Evolutionary conservation across 2,113 vertebrate species (phyloP).

Genomic region (Orientallactaga bullata): DNA sequence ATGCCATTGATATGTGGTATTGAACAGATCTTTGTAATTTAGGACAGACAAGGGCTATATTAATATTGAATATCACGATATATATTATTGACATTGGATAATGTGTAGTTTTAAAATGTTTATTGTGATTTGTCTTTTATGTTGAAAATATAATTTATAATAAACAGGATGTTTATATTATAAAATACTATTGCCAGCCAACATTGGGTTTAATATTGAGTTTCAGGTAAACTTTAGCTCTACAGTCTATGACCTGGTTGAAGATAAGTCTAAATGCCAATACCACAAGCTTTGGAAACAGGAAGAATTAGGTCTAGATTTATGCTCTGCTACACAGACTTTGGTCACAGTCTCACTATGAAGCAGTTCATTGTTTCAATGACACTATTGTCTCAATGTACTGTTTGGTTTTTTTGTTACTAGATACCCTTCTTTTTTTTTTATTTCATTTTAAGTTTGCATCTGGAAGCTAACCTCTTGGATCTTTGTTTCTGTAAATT

Average conservation of each 20-base stretch:
- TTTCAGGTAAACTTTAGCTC: not conserved
- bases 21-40: conserved; percentile 32
- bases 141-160: conserved; percentile 31
- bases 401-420: too few species aligned
- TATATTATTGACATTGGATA: not conserved
- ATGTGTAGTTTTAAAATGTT: conserved; percentile 10
- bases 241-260: not conserved
- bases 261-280: not conserved
- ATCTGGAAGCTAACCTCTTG: not conserved
- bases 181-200: conserved; percentile 3
- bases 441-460: not conserved
- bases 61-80: not conserved
- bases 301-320: not conserved
- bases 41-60: not conserved
- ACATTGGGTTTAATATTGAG: not conserved
- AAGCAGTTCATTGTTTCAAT: too few species aligned
- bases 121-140: not conserved
- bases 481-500: not conserved
- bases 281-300: not conserved
- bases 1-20: not conserved
- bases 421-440: too few species aligned
- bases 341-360: too few species aligned
- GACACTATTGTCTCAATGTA: too few species aligned
- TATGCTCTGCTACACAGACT: not conserved
- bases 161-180: conserved; percentile 6